A percentile compares a stretch with the other conserved stretches of the same genome.
phyloP scores from a whole-genome alignment of 1,140 invertebrate genomes.

The Sarcophaga peregrina region DNA sequence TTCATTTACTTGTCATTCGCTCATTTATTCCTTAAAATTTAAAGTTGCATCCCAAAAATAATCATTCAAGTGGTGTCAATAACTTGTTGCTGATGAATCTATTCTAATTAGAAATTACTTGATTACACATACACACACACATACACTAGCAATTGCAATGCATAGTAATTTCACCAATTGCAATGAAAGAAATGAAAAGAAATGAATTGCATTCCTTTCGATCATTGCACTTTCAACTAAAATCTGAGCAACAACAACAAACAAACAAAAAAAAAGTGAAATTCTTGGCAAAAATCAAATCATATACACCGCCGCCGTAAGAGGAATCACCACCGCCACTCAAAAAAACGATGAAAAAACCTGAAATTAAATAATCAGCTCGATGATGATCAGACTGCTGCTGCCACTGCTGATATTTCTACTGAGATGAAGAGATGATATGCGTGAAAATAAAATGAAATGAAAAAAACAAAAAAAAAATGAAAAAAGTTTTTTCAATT shows the following conservation, averaged over 20 bases:
- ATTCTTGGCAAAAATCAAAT: slow-evolving; percentile 39
- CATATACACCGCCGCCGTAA: background rate
- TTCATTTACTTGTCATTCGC: too few species aligned
- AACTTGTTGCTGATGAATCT: slow-evolving; percentile 10
- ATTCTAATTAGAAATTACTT: background rate
- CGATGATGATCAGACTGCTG: too few species aligned
- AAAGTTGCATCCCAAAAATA: background rate
- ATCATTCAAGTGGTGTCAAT: background rate
- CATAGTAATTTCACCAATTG: too few species aligned
- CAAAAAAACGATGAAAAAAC: background rate
- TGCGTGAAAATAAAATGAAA: slow-evolving; percentile 27
- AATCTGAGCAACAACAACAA: background rate
- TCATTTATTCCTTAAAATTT: too few species aligned
- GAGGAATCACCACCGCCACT: background rate
- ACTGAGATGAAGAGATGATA: background rate
- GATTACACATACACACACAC: background rate
- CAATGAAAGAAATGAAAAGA: background rate
- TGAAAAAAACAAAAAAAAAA: background rate
- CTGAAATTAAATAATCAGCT: background rate
- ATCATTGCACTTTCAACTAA: slow-evolving; percentile 40
- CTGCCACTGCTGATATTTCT: too few species aligned
- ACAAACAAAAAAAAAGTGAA: background rate
- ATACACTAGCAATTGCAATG: background rate
- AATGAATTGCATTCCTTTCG: slow-evolving; percentile 5
- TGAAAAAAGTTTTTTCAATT: background rate